Conservation (phyloP, 1,140 invertebrate species). For the Vanessa atalanta region DNA sequence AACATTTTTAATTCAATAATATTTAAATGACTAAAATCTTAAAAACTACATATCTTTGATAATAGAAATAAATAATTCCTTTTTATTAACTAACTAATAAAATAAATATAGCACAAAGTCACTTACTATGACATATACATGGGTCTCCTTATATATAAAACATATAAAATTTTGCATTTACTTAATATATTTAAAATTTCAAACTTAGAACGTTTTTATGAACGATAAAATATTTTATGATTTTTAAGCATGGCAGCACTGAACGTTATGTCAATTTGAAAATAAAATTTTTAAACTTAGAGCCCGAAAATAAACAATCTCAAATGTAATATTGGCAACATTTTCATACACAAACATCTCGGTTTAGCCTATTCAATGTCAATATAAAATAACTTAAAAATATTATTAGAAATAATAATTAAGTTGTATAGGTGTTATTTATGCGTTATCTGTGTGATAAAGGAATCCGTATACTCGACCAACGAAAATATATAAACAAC, state of each 20-base stretch:
- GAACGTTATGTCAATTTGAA: no score
- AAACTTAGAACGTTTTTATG: not conserved
- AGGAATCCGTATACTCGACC: no score
- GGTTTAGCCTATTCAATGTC: no score
- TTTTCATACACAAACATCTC: no score
- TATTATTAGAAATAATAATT: no score
- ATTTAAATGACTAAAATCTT: conserved; percentile 37
- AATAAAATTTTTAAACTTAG: no score
- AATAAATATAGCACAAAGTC: conserved; percentile 43
- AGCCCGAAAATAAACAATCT: not conserved
- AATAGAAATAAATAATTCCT: conserved; percentile 42
- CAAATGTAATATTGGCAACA: not conserved
- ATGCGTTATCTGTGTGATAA: no score
- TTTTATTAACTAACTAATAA: conserved; percentile 37
- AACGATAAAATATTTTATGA: not conserved
- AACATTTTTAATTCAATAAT: conserved; percentile 39
- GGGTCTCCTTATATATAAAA: conserved; percentile 10
- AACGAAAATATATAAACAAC: no score
- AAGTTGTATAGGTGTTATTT: no score
- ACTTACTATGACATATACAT: conserved; percentile 41
- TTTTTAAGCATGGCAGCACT: not conserved
- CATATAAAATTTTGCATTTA: conserved; percentile 1
- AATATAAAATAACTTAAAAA: no score
- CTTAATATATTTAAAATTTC: conserved; percentile 8
- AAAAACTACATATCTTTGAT: conserved; percentile 28